Evolutionary conservation across 2,113 vertebrate genomes (phyloP), one percentile per base, ranked within the genome.

Genomic region (Agelaius tricolor): DNA sequence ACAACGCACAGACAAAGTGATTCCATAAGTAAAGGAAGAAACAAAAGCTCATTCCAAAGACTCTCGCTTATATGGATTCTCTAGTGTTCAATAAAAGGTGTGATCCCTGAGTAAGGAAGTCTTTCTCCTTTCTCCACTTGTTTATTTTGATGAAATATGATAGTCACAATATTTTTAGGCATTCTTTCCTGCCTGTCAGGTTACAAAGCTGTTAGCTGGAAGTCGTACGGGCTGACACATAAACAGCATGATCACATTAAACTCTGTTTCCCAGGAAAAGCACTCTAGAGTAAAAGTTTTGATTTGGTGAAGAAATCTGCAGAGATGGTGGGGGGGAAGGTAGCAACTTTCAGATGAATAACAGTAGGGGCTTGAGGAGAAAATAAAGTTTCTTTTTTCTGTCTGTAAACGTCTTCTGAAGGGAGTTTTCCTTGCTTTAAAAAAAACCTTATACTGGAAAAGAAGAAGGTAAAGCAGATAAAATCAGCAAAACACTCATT

Each of bases 131-230:
- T 97, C 95, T 95, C 89, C 95, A 89, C 95, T 94, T 92, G 83
- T 87, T 97, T 97, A 93, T 97, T 96, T 97, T 97, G 86, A 84
- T 96, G 96, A 97, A 95, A 96, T 94, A 97, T 35, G 86, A 95
- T 90, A 94, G 86, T 90, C 89, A 82, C 52, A 89, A 84, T 92
- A 87, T 92, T 97, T 95, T 93, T 92, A 91, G 57, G 80, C 83
- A 80, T 96, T 89, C 61, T 90, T 68, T 92, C 89, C 79, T 91
- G 81, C 76, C 65, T 90, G 89, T 93, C 89, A 94, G 94, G 84
- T 96, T 95, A 92, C 93, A 94, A 65, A 91, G 39, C 73, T 89
- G 77, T 57, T 93, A 93, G 89, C 30, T 94, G 76, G 76, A 95
- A 86, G 57, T 72, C 24, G 18, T 94, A 87, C 0, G 0, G 66